These are phyloP conservation scores for Pseudoips prasinana DNA, from an alignment of 2,888 invertebrate genomes.

Conservation along the genomic window DNA sequence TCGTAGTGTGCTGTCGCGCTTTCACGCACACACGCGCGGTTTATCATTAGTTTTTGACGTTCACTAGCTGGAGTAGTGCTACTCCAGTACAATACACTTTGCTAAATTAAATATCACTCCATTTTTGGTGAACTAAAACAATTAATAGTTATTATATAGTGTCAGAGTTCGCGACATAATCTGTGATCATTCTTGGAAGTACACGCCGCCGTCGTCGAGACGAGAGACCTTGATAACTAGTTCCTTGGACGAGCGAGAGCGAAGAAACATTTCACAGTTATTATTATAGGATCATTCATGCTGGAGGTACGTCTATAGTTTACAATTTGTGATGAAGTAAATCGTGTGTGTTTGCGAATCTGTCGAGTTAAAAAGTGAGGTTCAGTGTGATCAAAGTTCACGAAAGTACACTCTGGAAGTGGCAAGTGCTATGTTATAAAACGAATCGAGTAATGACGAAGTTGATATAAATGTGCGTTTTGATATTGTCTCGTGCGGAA, in stretches of 20 bases:
- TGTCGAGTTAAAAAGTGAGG: slow-evolving; percentile 52
- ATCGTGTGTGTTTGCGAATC: slow-evolving; percentile 56
- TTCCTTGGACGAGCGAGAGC: slow-evolving; percentile 76
- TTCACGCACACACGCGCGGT: slow-evolving; percentile 45
- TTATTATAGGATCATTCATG: slow-evolving; percentile 79
- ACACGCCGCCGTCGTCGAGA: slow-evolving; percentile 69
- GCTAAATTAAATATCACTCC: slow-evolving; percentile 15
- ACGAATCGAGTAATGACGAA: slow-evolving; percentile 58
- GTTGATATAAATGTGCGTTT: slow-evolving; percentile 66
- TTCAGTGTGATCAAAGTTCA: slow-evolving; percentile 61
- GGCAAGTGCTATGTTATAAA: slow-evolving; percentile 54
- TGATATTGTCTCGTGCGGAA: slow-evolving; percentile 60
- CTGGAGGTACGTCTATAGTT: slow-evolving; percentile 80
- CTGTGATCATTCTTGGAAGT: slow-evolving; percentile 75
- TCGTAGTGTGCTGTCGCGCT: slow-evolving; percentile 53
- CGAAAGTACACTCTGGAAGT: slow-evolving; percentile 48
- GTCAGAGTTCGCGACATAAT: slow-evolving; percentile 54
- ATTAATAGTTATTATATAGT: slow-evolving; percentile 27
- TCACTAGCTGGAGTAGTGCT: slow-evolving; percentile 45
- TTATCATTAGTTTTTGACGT: slow-evolving; percentile 55
- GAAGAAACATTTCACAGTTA: slow-evolving; percentile 66
- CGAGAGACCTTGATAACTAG: slow-evolving; percentile 82
- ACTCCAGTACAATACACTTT: slow-evolving; percentile 32
- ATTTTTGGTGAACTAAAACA: slow-evolving; percentile 1
- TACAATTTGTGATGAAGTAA: slow-evolving; percentile 64